Percentiles rank a stretch among this genome's conserved stretches.
These are phyloP conservation scores for Leptopilina drosophilae DNA, from an alignment of 2,888 invertebrate species.

Conservation along the genomic window DNA sequence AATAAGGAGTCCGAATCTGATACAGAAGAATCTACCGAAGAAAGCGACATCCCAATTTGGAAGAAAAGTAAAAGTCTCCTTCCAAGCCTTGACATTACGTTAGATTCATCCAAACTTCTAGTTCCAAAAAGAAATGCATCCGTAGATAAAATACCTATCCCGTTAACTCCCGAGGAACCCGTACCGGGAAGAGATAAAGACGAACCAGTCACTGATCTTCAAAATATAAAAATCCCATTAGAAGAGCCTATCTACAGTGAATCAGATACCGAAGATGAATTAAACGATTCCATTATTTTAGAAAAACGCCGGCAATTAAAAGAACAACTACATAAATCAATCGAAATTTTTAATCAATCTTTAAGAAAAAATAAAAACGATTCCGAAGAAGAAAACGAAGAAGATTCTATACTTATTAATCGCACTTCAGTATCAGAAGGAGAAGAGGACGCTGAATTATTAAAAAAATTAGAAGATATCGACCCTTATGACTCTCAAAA, in stretches of 20 bases:
- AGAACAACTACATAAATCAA: not conserved
- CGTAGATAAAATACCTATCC: not conserved
- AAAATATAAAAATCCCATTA: not conserved
- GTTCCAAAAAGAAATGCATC: not conserved
- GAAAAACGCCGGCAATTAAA: not conserved
- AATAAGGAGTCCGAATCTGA: not conserved
- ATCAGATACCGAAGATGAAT: not conserved
- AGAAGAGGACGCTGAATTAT: not conserved
- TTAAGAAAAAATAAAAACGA: not conserved
- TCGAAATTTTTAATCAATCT: not conserved
- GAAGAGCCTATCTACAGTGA: not conserved
- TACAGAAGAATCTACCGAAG: not conserved
- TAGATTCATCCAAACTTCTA: not conserved
- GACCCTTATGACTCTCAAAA: not conserved
- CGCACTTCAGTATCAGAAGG: not conserved
- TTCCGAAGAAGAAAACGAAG: not conserved
- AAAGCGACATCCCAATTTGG: not conserved
- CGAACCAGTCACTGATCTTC: not conserved
- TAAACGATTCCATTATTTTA: not conserved
- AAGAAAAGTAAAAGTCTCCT: not conserved
- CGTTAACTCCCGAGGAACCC: not conserved
- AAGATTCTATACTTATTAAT: not conserved
- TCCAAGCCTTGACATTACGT: not conserved
- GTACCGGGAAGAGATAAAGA: not conserved
- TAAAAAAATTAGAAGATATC: not conserved